Percentiles rank a stretch among this genome's conserved stretches.
Evolutionary conservation across 2,113 vertebrate species (phyloP).

Genomic region (Muntiacus muntjak): DNA sequence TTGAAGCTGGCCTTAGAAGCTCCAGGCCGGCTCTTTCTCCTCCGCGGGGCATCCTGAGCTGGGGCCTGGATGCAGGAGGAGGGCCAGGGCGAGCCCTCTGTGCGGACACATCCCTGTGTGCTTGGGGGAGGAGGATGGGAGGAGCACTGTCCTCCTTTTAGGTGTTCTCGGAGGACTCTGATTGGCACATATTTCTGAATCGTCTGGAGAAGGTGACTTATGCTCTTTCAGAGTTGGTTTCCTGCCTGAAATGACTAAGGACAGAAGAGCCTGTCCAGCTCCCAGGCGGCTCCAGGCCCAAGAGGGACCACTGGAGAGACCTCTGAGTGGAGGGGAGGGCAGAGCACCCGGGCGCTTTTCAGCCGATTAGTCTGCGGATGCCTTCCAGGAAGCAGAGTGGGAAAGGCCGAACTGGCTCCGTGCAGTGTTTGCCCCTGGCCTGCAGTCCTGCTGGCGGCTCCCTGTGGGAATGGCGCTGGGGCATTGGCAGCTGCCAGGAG

Average conservation of each 20-base stretch:
- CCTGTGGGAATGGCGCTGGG: not conserved
- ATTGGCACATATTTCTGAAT: not conserved
- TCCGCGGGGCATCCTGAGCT: not conserved
- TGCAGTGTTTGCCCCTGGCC: not conserved
- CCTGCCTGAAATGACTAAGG: not conserved
- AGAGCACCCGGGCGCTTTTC: not conserved
- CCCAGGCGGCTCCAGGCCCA: not conserved
- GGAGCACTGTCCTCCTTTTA: not conserved
- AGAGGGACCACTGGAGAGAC: not conserved
- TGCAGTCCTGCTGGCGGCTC: not conserved
- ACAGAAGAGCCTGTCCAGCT: not conserved
- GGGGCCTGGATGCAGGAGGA: not conserved
- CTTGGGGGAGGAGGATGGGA: not conserved
- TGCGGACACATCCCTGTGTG: not conserved
- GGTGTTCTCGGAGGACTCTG: not conserved
- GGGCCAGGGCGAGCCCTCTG: not conserved
- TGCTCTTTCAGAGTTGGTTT: not conserved
- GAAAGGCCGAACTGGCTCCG: not conserved
- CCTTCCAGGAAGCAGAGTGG: not conserved
- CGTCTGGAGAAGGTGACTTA: not conserved
- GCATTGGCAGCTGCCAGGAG: not conserved
- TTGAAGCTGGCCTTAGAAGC: not conserved
- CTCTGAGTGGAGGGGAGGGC: not conserved
- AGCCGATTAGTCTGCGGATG: not conserved
- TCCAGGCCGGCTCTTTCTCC: not conserved